These are phyloP conservation scores for Mythimna ferrago DNA, from an alignment of 2,888 invertebrate species.

Conservation along the genomic window DNA sequence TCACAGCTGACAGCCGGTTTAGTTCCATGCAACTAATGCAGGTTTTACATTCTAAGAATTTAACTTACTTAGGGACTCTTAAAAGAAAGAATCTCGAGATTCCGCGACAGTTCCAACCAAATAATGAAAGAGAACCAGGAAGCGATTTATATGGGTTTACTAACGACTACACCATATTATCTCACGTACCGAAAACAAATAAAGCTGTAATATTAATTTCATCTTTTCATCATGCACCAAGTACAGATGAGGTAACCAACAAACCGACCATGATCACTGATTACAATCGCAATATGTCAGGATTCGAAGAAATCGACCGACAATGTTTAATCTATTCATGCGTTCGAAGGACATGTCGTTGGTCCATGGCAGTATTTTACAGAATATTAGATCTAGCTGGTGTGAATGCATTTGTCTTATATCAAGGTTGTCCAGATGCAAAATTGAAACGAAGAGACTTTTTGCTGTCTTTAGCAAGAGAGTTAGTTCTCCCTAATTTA, in stretches of 20 bases:
- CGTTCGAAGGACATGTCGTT: slow-evolving; percentile 15
- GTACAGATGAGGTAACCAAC: slow-evolving; percentile 2
- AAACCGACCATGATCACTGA: slow-evolving; percentile 17
- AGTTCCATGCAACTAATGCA: slow-evolving; percentile 22
- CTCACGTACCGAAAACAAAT: slow-evolving; percentile 12
- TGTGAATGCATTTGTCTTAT: slow-evolving; percentile 16
- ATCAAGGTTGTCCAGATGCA: slow-evolving; percentile 6
- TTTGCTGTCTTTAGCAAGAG: slow-evolving; percentile 22
- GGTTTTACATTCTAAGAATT: slow-evolving; percentile 19
- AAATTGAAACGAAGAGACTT: slow-evolving; percentile 17
- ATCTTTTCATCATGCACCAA: slow-evolving; percentile 23
- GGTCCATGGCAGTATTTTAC: slow-evolving; percentile 24
- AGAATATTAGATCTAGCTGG: slow-evolving; percentile 19
- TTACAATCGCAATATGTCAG: slow-evolving; percentile 2
- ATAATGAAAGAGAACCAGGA: slow-evolving; percentile 7
- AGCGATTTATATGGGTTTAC: slow-evolving; percentile 23
- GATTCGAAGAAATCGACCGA: slow-evolving; percentile 13
- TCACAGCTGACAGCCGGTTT: slow-evolving; percentile 9
- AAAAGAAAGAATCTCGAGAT: slow-evolving; percentile 12
- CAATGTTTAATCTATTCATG: slow-evolving; percentile 16
- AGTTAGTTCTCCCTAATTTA: slow-evolving; percentile 20
- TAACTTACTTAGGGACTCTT: slow-evolving; percentile 15
- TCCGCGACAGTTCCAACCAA: slow-evolving; percentile 11
- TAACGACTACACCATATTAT: slow-evolving; percentile 15
- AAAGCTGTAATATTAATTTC: slow-evolving; percentile 24